Base-by-base conservation (phyloP, 2,888 invertebrate genomes). In the Arctia plantaginis region DNA sequence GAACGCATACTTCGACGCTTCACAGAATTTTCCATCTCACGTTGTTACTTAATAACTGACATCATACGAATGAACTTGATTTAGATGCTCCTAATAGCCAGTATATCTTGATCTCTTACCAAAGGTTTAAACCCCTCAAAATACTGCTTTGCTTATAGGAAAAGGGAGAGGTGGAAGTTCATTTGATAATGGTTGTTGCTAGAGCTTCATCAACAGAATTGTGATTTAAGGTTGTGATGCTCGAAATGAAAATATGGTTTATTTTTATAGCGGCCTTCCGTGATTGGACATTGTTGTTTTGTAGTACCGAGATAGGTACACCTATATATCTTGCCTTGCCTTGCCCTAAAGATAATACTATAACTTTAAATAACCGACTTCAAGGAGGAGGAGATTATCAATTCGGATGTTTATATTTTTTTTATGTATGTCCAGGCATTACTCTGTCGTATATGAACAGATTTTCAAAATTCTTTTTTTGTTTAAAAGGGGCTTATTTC, bases 11-110 rank as follows among this genome's bases (percentile, higher is more conserved):
- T 62, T 62, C 8, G 15, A 30, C 27, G 15, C 18, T 62, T 8
- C 62, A 30, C 30, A 62, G 1, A 62, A 62, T 6, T 30, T 30
- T 18, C 18, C 30, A 15, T 30, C 62, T 47, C 47, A 67, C 27
- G 8, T 67, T 51, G 55, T 69, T 51, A 59, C 35, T 55, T 51
- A 69, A 55, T 69, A 55, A 18, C 30, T 55, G 33, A 35, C 33
- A 44, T 44, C 69, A 33, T 55, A 35, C 39, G 64, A 65, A 67
- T 47, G 47, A 47, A 65, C 47, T 71, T 71, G 64, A 65, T 71
- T 71, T 44, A 65, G 33, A 65, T 62, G 41, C n/a, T 62, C 23
- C 10, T 44, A 33, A 47, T 41, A 65, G 10, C 64, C 44, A 71
- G 0, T 15, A 44, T 44, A 71, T 30, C 23, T 33, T 64, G 71